phyloP scores from a whole-genome alignment of 2,797 vertebrate species.

The Tympanoctomys barrerae region DNA sequence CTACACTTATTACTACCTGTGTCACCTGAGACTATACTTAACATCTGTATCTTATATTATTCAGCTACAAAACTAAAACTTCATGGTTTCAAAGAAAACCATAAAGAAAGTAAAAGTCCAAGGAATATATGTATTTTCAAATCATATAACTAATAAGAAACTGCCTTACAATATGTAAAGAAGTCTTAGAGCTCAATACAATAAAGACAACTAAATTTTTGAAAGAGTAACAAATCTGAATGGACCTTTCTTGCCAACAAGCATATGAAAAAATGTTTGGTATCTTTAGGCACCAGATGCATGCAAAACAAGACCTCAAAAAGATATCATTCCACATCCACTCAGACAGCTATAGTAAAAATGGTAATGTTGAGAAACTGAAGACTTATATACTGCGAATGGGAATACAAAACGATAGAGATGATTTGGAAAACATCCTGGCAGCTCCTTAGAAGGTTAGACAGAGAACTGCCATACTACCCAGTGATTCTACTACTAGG shows the following conservation, averaged over 20 bases:
- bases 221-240: conserved; percentile 44
- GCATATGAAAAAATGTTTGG: background rate
- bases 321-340: background rate
- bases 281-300: background rate
- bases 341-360: conserved; percentile 3
- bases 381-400: background rate
- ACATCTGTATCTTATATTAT: background rate
- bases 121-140: conserved; percentile 34
- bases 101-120: background rate
- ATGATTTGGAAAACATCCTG: conserved; percentile 23
- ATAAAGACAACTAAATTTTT: conserved; percentile 41
- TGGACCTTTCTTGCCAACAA: conserved; percentile 43
- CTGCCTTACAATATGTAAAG: conserved; percentile 35
- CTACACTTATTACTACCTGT: background rate
- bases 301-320: conserved; percentile 9
- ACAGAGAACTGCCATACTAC: conserved; percentile 9
- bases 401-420: background rate
- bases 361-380: background rate
- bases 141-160: conserved; percentile 26
- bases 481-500: conserved; percentile 36
- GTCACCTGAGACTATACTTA: conserved; percentile 16
- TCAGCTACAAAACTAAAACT: conserved; percentile 47
- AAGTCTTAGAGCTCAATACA: conserved; percentile 31
- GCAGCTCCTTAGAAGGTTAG: conserved; percentile 46
- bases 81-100: background rate